Conservation (phyloP, 2,888 invertebrate species). For the Apamea sordens region DNA sequence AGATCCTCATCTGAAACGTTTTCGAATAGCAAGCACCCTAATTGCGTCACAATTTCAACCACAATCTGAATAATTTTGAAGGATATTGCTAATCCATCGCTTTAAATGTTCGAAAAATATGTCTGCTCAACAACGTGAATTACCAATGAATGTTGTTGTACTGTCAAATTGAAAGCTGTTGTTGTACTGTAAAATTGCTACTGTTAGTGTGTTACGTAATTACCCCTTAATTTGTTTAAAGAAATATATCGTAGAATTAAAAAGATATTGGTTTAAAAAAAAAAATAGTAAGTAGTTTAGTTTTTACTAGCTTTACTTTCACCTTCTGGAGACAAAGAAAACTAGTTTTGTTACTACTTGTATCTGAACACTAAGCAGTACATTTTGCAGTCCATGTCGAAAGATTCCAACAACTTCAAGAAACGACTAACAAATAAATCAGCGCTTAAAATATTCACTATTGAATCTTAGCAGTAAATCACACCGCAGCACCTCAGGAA, state of each 20-base stretch:
- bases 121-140: not conserved
- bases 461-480: conserved; percentile 90
- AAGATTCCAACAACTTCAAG: conserved; percentile 70
- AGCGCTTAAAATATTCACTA: conserved; percentile 89
- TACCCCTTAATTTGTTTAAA: not conserved
- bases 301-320: too few relatives aligned
- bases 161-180: not conserved
- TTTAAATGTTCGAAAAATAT: not conserved
- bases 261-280: not conserved
- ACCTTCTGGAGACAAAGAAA: not conserved
- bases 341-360: not conserved
- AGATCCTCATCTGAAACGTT: not conserved
- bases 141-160: not conserved
- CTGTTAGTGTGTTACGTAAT: not conserved
- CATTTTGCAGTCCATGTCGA: conserved; percentile 22
- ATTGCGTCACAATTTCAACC: not conserved
- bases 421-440: conserved; percentile 83
- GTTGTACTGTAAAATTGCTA: not conserved
- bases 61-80: not conserved
- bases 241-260: not conserved
- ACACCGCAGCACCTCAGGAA: conserved; percentile 88
- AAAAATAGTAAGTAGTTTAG: not conserved
- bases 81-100: not conserved
- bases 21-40: not conserved
- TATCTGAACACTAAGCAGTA: conserved; percentile 10